These are phyloP conservation scores for Emesis furor DNA, from an alignment of 2,888 invertebrate species.

Conservation along the genomic window DNA sequence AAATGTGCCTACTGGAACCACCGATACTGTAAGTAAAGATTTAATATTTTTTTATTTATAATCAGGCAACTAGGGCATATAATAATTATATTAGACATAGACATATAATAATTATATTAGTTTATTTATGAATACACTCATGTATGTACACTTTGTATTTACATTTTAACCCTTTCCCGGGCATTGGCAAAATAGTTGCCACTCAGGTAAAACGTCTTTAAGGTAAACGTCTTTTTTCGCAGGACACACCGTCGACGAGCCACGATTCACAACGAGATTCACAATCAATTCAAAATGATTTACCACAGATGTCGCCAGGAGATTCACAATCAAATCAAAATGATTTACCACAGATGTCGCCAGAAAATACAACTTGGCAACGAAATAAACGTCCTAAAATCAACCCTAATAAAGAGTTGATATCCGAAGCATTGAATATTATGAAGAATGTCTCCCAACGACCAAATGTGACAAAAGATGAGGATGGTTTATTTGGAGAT, in stretches of 20 bases:
- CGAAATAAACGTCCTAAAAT: conserved; percentile 64
- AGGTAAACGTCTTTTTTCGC: background rate
- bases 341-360: conserved; percentile 53
- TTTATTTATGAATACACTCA: conserved; percentile 2
- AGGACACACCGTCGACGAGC: conserved; percentile 10
- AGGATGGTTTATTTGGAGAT: conserved; percentile 62
- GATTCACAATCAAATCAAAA: conserved; percentile 49
- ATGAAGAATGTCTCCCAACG: conserved; percentile 64
- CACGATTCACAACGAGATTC: too few species aligned
- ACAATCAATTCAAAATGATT: too few species aligned
- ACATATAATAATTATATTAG: background rate
- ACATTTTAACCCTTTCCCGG: conserved; percentile 14
- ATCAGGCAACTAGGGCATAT: background rate
- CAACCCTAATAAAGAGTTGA: conserved; percentile 57
- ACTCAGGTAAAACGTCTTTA: conserved; percentile 3
- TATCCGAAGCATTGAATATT: conserved; percentile 61
- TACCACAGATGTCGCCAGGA: conserved; percentile 7
- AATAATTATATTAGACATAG: background rate
- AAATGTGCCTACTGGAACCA: conserved; percentile 39
- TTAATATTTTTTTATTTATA: background rate
- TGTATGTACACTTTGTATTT: conserved; percentile 14
- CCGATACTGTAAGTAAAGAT: conserved; percentile 13
- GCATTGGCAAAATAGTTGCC: conserved; percentile 10
- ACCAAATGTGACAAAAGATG: conserved; percentile 65
- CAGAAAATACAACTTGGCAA: conserved; percentile 25